Evolutionary conservation across 2,888 invertebrate species (phyloP), one percentile per base, ranked within the genome.

Genomic region (Drosophila aldrichi): DNA sequence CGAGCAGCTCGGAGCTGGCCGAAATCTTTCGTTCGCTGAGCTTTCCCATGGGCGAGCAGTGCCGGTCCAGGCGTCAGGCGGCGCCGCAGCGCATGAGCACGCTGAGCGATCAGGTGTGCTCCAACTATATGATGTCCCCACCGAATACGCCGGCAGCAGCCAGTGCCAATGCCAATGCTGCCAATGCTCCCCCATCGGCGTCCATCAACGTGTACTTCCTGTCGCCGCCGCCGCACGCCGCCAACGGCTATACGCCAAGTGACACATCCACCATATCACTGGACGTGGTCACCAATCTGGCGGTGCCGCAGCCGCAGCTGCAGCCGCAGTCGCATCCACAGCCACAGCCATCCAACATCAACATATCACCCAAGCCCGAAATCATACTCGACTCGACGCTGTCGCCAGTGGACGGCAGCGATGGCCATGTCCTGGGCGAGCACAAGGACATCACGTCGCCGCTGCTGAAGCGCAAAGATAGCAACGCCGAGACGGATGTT

Each of bases 331-430:
- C 25, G 5, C 79, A 52, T 49, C 70, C 55, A 29, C 69, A 68
- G 22, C 73, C 62, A 3, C 70, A 48, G 29, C 75, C 81, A 64
- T 74, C 79, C n/a, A 89, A 91, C 77, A 88, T 90, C n/a, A 89
- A 91, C 77, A 88, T 90, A 72, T 91, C 93, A 52, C 83, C 92
- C 51, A 93, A 93, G 74, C 93, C 93, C 57, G 93, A 93, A 90
- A 93, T 93, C 67, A 93, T 93, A 65, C 87, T 92, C 67, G 93
- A 93, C 70, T 92, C 93, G 12, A 93, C 93, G 12, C 86, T 92
- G 41, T 92, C 93, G 32, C 92, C 92, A 18, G 91, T 85, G 36
- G 90, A 84, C 32, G 74, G 70, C 43, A 66, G 65, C 54, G 74
- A 68, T 0, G 70, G 76, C 34, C 70, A 34, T 18, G 61, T 34